phyloP scores from a whole-genome alignment of 2,797 vertebrate genomes.

The Odontamblyopus rebecca region DNA sequence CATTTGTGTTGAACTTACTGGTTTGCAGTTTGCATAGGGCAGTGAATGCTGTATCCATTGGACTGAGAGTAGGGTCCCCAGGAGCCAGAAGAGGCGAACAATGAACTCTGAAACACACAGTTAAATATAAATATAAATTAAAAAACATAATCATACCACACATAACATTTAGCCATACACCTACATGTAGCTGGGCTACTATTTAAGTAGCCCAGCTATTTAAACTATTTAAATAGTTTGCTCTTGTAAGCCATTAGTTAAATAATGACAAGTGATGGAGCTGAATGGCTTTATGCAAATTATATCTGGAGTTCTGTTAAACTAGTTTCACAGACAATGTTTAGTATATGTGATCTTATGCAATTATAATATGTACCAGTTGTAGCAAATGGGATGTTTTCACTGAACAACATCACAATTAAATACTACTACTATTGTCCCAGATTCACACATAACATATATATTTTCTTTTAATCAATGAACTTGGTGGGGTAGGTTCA shows the following conservation, averaged over 20 bases:
- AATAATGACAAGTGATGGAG: background rate
- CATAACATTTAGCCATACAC: background rate
- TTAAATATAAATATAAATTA: background rate
- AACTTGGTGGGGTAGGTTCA: background rate
- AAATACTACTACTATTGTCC: too few species aligned
- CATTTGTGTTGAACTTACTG: conserved; percentile 71
- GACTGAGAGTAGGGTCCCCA: conserved; percentile 74
- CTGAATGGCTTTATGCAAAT: background rate
- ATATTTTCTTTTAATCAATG: background rate
- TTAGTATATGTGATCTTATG: background rate
- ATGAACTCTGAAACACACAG: conserved; percentile 68
- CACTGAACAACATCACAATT: background rate
- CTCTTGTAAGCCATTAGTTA: background rate
- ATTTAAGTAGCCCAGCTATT: too few species aligned
- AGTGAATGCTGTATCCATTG: conserved; percentile 71
- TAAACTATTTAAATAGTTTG: too few species aligned
- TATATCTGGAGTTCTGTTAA: background rate
- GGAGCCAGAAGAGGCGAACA: conserved; percentile 65
- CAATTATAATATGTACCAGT: background rate
- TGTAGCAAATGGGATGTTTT: background rate
- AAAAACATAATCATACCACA: background rate
- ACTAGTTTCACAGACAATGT: background rate
- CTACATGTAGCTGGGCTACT: background rate
- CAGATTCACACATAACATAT: too few species aligned
- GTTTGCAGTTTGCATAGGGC: conserved; percentile 81